Conservation (phyloP, 37 sponge, comb jelly and placozoan species). For the Crambe crambe region DNA sequence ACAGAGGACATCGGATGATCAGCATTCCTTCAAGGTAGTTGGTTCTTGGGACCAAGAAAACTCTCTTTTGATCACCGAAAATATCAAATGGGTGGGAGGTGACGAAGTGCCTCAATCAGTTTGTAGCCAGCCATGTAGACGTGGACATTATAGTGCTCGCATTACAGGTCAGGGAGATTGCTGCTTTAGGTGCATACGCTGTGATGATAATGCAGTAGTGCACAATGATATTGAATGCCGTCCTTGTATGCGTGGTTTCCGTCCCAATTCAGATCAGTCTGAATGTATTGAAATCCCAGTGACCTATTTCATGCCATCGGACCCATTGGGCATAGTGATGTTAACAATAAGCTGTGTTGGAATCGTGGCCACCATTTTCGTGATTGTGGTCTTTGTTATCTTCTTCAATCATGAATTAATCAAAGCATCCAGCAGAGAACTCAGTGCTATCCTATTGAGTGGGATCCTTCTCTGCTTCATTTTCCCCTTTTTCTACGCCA, state of each 20-base stretch:
- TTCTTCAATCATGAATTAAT: conserved; percentile 37
- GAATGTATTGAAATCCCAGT: background rate
- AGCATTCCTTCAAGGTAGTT: background rate
- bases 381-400: conserved; percentile 43
- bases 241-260: too few species aligned
- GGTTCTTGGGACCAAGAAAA: background rate
- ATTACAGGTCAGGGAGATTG: background rate
- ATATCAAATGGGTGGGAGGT: background rate
- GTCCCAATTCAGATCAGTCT: background rate
- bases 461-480: conserved; percentile 57
- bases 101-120: background rate
- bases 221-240: too few species aligned
- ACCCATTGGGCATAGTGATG: conserved; percentile 43
- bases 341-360: conserved; percentile 45
- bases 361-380: conserved; percentile 3
- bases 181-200: background rate
- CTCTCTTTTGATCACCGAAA: background rate
- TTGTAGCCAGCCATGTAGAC: background rate
- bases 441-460: conserved; percentile 51
- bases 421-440: conserved; percentile 77
- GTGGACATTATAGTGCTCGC: background rate
- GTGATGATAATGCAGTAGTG: too few species aligned
- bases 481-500: conserved; percentile 52
- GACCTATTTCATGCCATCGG: background rate
- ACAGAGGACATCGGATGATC: background rate